A percentile compares a stretch with the other conserved stretches of the same genome.
phyloP scores from a whole-genome alignment of 2,888 invertebrate species.

The Orgyia antiqua region DNA sequence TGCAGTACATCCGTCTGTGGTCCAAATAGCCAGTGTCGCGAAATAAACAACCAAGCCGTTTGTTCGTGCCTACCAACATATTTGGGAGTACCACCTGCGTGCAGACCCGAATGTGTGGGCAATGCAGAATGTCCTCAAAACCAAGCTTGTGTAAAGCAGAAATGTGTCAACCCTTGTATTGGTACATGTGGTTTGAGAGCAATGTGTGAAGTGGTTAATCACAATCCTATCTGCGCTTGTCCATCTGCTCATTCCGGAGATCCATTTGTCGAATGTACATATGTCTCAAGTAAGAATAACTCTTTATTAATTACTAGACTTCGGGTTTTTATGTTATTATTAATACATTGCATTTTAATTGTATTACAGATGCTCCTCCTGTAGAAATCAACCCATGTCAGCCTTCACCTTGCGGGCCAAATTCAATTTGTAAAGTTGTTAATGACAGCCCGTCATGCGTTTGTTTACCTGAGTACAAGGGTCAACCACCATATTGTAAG shows the following conservation, averaged over 20 bases:
- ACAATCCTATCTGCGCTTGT: slow-evolving; percentile 86
- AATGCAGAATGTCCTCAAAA: slow-evolving; percentile 84
- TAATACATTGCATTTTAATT: too few species aligned
- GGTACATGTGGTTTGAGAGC: slow-evolving; percentile 83
- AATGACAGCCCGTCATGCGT: slow-evolving; percentile 85
- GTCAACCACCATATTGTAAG: slow-evolving; percentile 86
- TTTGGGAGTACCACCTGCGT: slow-evolving; percentile 84
- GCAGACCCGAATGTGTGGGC: slow-evolving; percentile 84
- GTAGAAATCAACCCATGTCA: slow-evolving; percentile 80
- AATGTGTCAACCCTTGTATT: slow-evolving; percentile 85
- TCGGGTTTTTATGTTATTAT: too few species aligned
- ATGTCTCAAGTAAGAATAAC: slow-evolving; percentile 54
- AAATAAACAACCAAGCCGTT: slow-evolving; percentile 81
- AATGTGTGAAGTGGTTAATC: slow-evolving; percentile 82
- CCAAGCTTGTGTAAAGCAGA: slow-evolving; percentile 83
- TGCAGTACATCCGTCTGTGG: slow-evolving; percentile 87
- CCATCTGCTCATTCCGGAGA: slow-evolving; percentile 81
- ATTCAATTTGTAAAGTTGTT: slow-evolving; percentile 83
- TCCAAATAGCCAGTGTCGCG: slow-evolving; percentile 82
- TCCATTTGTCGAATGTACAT: slow-evolving; percentile 78
- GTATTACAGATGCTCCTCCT: slow-evolving; percentile 43
- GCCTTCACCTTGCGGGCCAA: slow-evolving; percentile 89
- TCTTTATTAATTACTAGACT: too few species aligned
- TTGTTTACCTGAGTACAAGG: slow-evolving; percentile 83
- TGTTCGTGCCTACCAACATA: slow-evolving; percentile 85